These are phyloP conservation scores for Athalia rosae DNA, from an alignment of 2,888 invertebrate genomes.

Conservation along the genomic window DNA sequence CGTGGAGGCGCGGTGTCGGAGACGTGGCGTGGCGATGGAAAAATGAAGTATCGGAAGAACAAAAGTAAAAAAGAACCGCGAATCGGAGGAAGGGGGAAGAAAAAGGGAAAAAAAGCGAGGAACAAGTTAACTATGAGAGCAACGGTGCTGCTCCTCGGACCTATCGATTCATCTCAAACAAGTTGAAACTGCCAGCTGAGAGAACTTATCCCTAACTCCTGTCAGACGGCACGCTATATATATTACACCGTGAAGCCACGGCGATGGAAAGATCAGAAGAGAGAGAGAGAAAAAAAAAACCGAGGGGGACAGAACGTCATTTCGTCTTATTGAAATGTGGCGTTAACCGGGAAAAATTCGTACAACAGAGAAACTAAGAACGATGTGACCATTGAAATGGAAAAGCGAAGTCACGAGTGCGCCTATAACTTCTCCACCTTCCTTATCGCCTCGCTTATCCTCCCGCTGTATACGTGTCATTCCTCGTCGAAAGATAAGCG, in stretches of 20 bases:
- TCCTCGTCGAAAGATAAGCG: background rate
- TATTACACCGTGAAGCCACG: background rate
- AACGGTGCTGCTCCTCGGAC: constrained; percentile 1
- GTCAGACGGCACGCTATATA: background rate
- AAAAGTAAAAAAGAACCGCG: background rate
- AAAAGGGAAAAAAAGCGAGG: background rate
- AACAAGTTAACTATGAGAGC: constrained; percentile 9
- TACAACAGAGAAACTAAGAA: background rate
- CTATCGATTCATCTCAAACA: constrained; percentile 39
- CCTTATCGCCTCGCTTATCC: constrained; percentile 25
- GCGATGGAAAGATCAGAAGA: constrained; percentile 12
- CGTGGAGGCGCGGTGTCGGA: background rate
- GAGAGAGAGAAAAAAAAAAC: background rate
- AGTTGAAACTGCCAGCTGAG: constrained; percentile 30
- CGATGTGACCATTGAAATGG: background rate
- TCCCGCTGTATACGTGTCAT: background rate
- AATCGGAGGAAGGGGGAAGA: background rate
- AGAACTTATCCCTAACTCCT: constrained; percentile 39
- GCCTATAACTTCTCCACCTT: background rate
- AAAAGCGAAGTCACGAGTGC: background rate
- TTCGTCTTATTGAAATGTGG: background rate
- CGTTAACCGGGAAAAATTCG: background rate
- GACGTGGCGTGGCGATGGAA: background rate
- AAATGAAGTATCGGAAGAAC: background rate
- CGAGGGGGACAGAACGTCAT: background rate